These are phyloP conservation scores for Sebastiscus tertius DNA, from an alignment of 2,797 vertebrate species.

Conservation along the genomic window DNA sequence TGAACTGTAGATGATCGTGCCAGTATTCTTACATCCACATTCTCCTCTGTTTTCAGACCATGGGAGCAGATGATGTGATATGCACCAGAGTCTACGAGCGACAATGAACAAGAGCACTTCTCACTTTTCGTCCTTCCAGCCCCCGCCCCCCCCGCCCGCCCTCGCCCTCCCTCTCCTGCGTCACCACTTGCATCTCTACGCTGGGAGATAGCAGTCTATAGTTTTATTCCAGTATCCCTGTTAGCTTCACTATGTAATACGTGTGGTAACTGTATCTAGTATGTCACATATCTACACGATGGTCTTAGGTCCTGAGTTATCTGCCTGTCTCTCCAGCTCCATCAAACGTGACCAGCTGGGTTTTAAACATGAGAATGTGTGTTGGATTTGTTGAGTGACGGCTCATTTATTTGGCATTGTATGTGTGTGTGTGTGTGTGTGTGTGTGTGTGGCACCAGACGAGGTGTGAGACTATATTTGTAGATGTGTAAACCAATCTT, in stretches of 20 bases:
- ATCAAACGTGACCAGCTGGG: constrained; percentile 19
- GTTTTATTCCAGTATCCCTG: constrained; percentile 43
- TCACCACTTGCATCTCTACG: constrained; percentile 24
- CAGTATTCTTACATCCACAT: not conserved
- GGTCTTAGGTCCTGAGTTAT: constrained; percentile 34
- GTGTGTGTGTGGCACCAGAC: constrained; percentile 16
- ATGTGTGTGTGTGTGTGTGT: not conserved
- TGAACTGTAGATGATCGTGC: not conserved
- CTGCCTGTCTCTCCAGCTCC: not conserved
- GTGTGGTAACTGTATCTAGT: constrained; percentile 35
- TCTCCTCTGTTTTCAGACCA: constrained; percentile 75
- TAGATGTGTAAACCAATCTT: constrained; percentile 69
- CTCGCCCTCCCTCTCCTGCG: not conserved
- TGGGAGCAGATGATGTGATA: constrained; percentile 81
- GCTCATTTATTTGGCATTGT: constrained; percentile 26
- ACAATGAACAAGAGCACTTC: constrained; percentile 77
- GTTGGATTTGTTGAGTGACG: constrained; percentile 21
- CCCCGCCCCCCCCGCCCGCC: not conserved
- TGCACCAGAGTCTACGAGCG: constrained; percentile 83
- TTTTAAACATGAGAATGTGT: constrained; percentile 37
- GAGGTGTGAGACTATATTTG: constrained; percentile 60
- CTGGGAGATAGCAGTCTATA: constrained; percentile 22
- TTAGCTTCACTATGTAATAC: constrained; percentile 48
- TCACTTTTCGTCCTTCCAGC: constrained; percentile 48
- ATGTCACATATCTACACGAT: constrained; percentile 41